Percentiles rank a stretch among this genome's conserved stretches.
These are phyloP conservation scores for Lasioglossum villosulum DNA, from an alignment of 2,888 invertebrate genomes.

Conservation along the genomic window DNA sequence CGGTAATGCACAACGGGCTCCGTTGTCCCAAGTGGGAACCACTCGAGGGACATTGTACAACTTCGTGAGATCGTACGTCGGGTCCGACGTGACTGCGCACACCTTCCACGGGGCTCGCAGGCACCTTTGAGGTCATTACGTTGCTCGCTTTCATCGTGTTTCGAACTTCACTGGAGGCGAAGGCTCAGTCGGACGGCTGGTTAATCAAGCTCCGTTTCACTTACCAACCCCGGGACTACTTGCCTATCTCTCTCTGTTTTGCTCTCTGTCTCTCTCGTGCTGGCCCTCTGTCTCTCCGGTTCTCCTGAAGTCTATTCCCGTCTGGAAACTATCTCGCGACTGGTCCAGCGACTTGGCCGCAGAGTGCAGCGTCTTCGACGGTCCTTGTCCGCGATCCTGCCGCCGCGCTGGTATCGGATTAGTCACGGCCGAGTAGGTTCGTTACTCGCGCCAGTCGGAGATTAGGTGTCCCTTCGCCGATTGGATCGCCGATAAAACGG, in stretches of 20 bases:
- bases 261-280: background rate
- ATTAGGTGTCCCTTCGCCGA: background rate
- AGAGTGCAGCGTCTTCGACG: conserved; percentile 22
- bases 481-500: conserved; percentile 22
- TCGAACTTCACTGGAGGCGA: conserved; percentile 40
- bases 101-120: conserved; percentile 56
- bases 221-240: conserved; percentile 49
- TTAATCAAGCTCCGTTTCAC: conserved; percentile 71
- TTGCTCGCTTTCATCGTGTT: conserved; percentile 44
- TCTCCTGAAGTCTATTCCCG: background rate
- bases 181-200: conserved; percentile 54
- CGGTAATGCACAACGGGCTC: conserved; percentile 53
- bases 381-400: conserved; percentile 19
- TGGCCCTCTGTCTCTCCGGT: background rate
- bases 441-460: conserved; percentile 12
- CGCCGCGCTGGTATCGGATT: conserved; percentile 25
- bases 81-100: conserved; percentile 56
- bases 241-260: conserved; percentile 6
- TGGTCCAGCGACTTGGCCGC: conserved; percentile 22
- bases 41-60: conserved; percentile 59
- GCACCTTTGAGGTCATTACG: conserved; percentile 68
- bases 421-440: conserved; percentile 31
- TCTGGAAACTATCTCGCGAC: conserved; percentile 16
- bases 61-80: conserved; percentile 43
- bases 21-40: conserved; percentile 44